These are phyloP conservation scores for Pygocentrus nattereri DNA, from an alignment of 2,797 vertebrate species.

Conservation along the genomic window DNA sequence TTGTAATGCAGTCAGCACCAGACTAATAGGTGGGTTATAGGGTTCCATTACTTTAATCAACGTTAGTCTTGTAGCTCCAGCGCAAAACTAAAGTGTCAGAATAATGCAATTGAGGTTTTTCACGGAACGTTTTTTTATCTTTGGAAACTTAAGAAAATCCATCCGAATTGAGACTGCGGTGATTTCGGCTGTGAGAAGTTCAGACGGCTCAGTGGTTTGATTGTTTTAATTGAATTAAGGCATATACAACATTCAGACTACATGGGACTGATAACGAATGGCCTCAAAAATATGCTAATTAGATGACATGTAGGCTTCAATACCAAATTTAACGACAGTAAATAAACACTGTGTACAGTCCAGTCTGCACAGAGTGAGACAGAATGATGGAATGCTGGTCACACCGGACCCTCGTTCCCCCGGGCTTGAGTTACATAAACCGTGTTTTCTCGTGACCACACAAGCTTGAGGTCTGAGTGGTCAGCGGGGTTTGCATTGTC, in stretches of 20 bases:
- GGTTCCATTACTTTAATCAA: no score
- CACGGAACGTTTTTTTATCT: no score
- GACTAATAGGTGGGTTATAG: no score
- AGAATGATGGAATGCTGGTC: slow-evolving; percentile 8
- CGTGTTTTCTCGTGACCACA: slow-evolving; percentile 43
- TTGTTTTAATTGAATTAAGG: background rate
- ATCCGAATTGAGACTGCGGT: no score
- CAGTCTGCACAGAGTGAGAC: background rate
- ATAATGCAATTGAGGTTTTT: no score
- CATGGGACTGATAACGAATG: background rate
- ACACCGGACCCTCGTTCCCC: slow-evolving; percentile 26
- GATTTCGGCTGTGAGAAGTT: no score
- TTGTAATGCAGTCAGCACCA: no score
- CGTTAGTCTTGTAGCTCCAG: no score
- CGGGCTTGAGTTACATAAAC: slow-evolving; percentile 37
- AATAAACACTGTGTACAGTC: background rate
- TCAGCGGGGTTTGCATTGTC: slow-evolving; percentile 50
- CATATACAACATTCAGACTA: background rate
- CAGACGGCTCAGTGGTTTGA: background rate
- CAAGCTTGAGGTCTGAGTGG: slow-evolving; percentile 48
- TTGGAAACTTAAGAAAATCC: no score
- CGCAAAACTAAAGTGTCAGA: no score
- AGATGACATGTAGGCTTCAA: background rate
- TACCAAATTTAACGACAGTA: background rate
- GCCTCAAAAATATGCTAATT: background rate